Evolutionary conservation across 2,797 vertebrate genomes (phyloP).

Genomic region (Hapalemur alaotrensis): DNA sequence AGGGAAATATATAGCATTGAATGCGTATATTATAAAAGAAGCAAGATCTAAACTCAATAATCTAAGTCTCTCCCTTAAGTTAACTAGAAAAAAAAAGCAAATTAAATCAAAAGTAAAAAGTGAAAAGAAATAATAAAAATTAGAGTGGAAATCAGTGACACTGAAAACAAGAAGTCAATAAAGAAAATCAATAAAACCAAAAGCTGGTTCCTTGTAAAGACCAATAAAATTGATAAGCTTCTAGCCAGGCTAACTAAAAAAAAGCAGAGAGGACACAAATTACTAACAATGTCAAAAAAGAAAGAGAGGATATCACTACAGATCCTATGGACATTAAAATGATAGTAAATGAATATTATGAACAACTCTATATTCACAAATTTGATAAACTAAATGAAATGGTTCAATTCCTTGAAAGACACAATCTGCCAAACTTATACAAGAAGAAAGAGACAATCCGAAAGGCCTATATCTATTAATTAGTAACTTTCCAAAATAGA

Average conservation of each 20-base stretch:
- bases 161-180: background rate
- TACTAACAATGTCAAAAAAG: background rate
- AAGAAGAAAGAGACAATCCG: background rate
- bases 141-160: background rate
- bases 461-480: background rate
- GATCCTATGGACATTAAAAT: background rate
- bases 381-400: background rate
- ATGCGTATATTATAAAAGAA: background rate
- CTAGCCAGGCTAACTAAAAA: background rate
- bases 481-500: background rate
- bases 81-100: background rate
- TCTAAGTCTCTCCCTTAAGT: background rate
- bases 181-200: background rate
- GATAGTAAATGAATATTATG: background rate
- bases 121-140: background rate
- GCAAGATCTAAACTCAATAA: background rate
- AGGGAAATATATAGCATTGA: background rate
- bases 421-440: background rate
- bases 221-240: background rate
- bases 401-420: background rate
- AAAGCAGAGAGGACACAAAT: background rate
- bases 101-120: background rate
- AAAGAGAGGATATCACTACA: background rate
- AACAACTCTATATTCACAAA: background rate
- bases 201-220: background rate